Percentiles rank a stretch among this genome's conserved stretches.
These are phyloP conservation scores for Cephonodes hylas DNA, from an alignment of 2,888 invertebrate species.

Conservation along the genomic window DNA sequence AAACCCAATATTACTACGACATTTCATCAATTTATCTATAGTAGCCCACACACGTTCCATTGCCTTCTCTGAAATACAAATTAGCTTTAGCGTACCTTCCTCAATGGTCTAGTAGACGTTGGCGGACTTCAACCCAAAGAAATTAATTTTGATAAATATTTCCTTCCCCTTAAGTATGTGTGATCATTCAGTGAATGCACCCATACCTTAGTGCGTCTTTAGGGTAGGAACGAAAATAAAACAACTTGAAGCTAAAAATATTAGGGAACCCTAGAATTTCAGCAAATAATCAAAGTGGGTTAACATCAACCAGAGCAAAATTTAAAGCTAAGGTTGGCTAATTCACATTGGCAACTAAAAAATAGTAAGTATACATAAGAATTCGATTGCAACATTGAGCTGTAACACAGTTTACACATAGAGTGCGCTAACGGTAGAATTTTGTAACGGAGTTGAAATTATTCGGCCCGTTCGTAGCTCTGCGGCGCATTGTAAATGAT, in stretches of 20 bases:
- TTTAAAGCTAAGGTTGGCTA: neutral
- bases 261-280: neutral
- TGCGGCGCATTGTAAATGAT: neutral
- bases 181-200: too few relatives aligned
- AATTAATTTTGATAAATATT: too few relatives aligned
- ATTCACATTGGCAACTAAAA: neutral
- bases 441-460: slow-evolving; percentile 31
- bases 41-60: too few relatives aligned
- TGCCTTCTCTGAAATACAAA: too few relatives aligned
- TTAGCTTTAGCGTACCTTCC: too few relatives aligned
- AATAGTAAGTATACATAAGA: slow-evolving; percentile 14
- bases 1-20: too few relatives aligned
- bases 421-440: slow-evolving; percentile 27
- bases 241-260: neutral
- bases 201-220: too few relatives aligned
- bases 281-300: neutral
- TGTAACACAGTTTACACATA: slow-evolving; percentile 27
- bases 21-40: too few relatives aligned
- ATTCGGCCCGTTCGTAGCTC: slow-evolving; percentile 21
- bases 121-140: too few relatives aligned
- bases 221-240: neutral
- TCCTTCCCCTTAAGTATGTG: too few relatives aligned
- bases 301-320: neutral
- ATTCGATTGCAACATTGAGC: slow-evolving; percentile 32
- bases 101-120: too few relatives aligned